These are phyloP conservation scores for Nematopogon swammerdamellus DNA, from an alignment of 2,888 invertebrate species.

Conservation along the genomic window DNA sequence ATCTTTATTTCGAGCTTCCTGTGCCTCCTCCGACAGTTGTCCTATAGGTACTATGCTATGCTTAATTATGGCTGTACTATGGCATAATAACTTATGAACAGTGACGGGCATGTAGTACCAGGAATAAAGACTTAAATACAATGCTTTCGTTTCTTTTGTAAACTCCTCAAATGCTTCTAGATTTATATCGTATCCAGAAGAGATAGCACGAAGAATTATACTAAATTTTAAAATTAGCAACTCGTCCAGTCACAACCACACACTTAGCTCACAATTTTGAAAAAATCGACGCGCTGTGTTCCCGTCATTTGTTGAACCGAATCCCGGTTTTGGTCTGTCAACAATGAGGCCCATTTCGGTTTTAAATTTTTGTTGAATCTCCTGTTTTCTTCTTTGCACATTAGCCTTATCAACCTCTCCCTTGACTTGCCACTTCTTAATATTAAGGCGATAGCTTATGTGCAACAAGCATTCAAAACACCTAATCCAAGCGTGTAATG, in stretches of 20 bases:
- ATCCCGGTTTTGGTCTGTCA: slow-evolving; percentile 15
- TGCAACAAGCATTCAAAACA: background rate
- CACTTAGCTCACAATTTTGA: slow-evolving; percentile 13
- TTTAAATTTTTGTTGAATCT: background rate
- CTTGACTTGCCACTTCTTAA: background rate
- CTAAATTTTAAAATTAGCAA: slow-evolving; percentile 1
- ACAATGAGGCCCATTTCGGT: slow-evolving; percentile 11
- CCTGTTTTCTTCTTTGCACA: background rate
- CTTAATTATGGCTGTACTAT: background rate
- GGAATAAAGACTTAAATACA: background rate
- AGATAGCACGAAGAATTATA: background rate
- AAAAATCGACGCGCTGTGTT: slow-evolving; percentile 15
- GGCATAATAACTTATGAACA: background rate
- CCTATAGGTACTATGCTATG: background rate
- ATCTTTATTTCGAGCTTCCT: background rate
- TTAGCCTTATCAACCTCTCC: background rate
- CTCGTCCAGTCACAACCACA: slow-evolving; percentile 12
- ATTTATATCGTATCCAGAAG: background rate
- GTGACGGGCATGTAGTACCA: background rate
- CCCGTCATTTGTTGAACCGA: slow-evolving; percentile 15
- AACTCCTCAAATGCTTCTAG: background rate
- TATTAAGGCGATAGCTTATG: background rate
- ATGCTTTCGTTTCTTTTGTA: background rate
- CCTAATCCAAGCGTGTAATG: background rate
- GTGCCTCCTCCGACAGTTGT: background rate